A percentile compares a stretch with the other conserved stretches of the same genome.
Conservation (phyloP, 92 coral and sea anemone species). For the Zoanthus sociatus region DNA sequence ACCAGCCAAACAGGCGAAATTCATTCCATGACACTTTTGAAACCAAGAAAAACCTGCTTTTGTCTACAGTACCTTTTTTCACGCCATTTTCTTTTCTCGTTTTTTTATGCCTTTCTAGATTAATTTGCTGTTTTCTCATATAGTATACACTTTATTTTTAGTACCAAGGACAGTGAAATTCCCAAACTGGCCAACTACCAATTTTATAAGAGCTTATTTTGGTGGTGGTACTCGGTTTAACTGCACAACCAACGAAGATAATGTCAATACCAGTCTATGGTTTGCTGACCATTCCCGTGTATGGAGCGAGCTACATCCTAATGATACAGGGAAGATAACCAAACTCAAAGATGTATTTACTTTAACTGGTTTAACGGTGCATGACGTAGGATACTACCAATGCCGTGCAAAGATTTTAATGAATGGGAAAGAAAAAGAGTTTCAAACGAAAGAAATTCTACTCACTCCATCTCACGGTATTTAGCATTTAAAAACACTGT, state of each 20-base stretch:
- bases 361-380: background rate
- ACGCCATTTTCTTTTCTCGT: too few species aligned
- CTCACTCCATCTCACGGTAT: background rate
- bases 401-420: slow-evolving; percentile 1
- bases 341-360: slow-evolving; percentile 15
- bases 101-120: too few species aligned
- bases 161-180: background rate
- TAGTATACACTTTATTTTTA: background rate
- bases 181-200: background rate
- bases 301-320: background rate
- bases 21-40: too few species aligned
- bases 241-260: slow-evolving; percentile 24
- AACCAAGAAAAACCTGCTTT: too few species aligned
- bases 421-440: background rate
- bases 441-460: background rate
- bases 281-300: too few species aligned
- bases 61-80: too few species aligned
- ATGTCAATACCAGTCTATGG: slow-evolving; percentile 16
- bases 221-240: background rate
- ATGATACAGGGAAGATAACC: background rate
- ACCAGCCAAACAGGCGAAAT: background rate
- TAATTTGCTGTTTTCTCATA: background rate
- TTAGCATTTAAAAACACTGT: background rate
- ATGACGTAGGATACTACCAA: background rate
- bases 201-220: background rate